phyloP scores from a whole-genome alignment of 2,113 vertebrate species.

The Muntiacus muntjak region DNA sequence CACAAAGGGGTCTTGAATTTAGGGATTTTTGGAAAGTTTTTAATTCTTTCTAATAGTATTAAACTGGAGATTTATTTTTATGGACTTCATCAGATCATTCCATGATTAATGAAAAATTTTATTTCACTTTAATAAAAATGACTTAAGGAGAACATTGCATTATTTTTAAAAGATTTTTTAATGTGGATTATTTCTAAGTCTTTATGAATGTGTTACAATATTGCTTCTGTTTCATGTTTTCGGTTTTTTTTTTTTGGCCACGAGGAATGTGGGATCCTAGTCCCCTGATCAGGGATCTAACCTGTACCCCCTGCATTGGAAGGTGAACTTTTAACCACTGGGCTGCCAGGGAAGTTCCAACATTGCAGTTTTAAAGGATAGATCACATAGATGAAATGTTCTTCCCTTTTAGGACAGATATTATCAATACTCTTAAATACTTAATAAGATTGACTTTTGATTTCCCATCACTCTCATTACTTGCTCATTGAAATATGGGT shows the following conservation, averaged over 20 bases:
- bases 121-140: background rate
- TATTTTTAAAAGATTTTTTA: background rate
- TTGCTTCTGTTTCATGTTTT: background rate
- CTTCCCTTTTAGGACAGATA: background rate
- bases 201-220: background rate
- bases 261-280: background rate
- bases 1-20: background rate
- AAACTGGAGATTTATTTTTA: background rate
- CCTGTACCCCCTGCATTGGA: background rate
- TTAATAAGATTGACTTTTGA: background rate
- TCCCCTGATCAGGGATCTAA: background rate
- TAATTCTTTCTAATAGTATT: background rate
- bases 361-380: background rate
- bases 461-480: background rate
- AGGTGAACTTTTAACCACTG: background rate
- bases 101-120: conserved; percentile 16
- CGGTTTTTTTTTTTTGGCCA: background rate
- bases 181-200: background rate
- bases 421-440: background rate
- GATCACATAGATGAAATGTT: background rate
- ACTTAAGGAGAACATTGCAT: background rate
- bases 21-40: background rate
- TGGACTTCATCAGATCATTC: background rate
- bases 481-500: background rate
- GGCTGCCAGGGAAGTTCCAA: background rate